A percentile compares a stretch with the other conserved stretches of the same genome.
These are phyloP conservation scores for Psilopogon haemacephalus DNA, from an alignment of 2,113 vertebrate species.

Conservation along the genomic window DNA sequence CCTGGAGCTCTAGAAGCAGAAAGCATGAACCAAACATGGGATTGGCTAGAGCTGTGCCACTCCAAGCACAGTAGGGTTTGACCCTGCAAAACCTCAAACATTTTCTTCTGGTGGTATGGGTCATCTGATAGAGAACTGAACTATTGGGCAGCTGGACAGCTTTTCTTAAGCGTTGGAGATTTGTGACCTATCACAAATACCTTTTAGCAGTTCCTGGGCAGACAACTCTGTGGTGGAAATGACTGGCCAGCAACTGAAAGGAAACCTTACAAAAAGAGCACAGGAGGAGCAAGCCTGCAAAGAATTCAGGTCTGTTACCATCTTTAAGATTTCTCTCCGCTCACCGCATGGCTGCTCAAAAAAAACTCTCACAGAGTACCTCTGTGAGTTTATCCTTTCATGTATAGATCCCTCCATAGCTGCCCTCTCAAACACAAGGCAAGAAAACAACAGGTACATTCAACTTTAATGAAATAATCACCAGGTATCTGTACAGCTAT, in stretches of 20 bases:
- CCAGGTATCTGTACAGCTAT: constrained; percentile 8
- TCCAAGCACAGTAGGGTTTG: rapidly evolving
- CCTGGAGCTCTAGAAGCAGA: neutral
- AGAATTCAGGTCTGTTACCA: neutral
- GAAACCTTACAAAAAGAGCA: neutral
- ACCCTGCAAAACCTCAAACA: neutral
- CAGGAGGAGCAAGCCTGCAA: neutral
- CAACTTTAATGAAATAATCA: constrained; percentile 49
- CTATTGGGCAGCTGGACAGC: neutral
- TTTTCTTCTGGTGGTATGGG: rapidly evolving
- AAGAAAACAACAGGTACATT: constrained; percentile 34
- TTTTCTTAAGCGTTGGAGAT: neutral
- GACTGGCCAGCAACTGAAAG: neutral
- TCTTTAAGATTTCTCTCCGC: neutral
- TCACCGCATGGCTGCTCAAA: neutral
- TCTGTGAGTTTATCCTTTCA: neutral
- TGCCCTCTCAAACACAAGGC: constrained; percentile 4
- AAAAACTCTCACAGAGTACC: neutral
- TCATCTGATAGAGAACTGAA: neutral
- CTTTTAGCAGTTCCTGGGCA: neutral
- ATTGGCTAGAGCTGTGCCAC: neutral
- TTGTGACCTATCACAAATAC: neutral
- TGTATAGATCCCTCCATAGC: neutral
- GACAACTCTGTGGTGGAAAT: neutral
- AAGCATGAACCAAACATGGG: rapidly evolving